Evolutionary conservation across 2,888 invertebrate genomes (phyloP), one percentile per base, ranked within the genome.

Genomic region (Ectropis crepuscularia): DNA sequence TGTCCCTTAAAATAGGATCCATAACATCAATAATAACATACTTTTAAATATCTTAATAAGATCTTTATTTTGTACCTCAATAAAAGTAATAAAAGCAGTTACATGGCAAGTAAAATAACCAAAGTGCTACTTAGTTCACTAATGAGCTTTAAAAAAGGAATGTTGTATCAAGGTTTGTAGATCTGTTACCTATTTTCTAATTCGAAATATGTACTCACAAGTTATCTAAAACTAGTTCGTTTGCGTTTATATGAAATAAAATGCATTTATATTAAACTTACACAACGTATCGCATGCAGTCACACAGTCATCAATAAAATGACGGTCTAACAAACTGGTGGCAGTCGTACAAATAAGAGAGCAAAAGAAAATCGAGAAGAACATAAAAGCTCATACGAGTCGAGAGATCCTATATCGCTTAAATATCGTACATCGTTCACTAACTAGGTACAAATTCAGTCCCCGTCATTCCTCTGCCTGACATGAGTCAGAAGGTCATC

Each of bases 341-440:
- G 57, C 60, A 65, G 43, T 64, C 51, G 43, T 60, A 64, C 45
- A 57, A 60, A 61, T 63, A 65, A 71, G 71, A 71, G 69, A 69
- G 71, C 69, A 63, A 48, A 61, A 63, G 51, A 60, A 69, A 68
- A 67, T 69, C 63, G 66, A 66, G 55, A 59, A 60, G 46, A 69
- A 66, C 61, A 51, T 61, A 64, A 63, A 59, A 67, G 69, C 61
- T 66, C 58, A 58, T 50, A 60, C 49, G 53, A 65, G 60, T 49
- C 53, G 50, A 47, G 60, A 64, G 64, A 60, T 60, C 60, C 48
- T 57, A 65, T 55, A 38, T 50, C 45, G 59, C 53, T 57, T 57
- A 48, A 39, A 62, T 47, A 38, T 55, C 50, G 55, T 55, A 59
- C 62, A 46, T 55, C 54, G 37, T 48, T 53, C 42, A 57, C 43